Evolutionary conservation across 1,140 invertebrate genomes (phyloP), one percentile per base, ranked within the genome.

Genomic region (Tenebrio molitor): DNA sequence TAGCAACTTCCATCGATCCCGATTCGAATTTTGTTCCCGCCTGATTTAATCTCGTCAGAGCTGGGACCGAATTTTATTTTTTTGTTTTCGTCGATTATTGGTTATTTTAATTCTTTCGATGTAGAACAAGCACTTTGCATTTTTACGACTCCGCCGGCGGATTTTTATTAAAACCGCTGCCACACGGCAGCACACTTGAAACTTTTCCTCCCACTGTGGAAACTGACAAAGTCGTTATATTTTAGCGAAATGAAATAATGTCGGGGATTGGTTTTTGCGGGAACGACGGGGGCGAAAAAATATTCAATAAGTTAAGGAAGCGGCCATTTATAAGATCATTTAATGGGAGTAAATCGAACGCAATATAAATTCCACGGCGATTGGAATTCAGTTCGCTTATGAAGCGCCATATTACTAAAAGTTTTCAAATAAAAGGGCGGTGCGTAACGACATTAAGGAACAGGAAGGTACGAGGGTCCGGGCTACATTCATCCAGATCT

Each of bases 321-420:
- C 50, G 50, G 42, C 15, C 41, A 63, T 58, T 69, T 58, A 39
- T 58, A 46, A 39, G 50, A 50, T 50, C 70, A 25, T 65, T 72
- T 72, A 72, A 41, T 65, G 34, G 23, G 44, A 72, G 63, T 72
- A 69, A 68, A 73, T 41, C 44, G 71, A 66, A 66, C 63, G 46
- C 63, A 74, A 74, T 74, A 74, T 74, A 74, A 74, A 74, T 74
- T 74, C 73, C 44, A 44, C 14, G 41, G 69, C 23, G 53, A 74
- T 74, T 69, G 73, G 73, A 74, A 71, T 74, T 53, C 62, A 14
- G 34, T 39, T 25, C 44, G 69, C 63, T 68, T 72, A 72, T 58
- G 39, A 42, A 42, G 58, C 64, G 68, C 17, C 68, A 72, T 74
- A 74, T 74, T 74, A 69, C 64, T 63, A 46, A 74, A 74, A 74